Base-by-base conservation (phyloP, 2,113 vertebrate genomes). In the Nibea coibor region DNA sequence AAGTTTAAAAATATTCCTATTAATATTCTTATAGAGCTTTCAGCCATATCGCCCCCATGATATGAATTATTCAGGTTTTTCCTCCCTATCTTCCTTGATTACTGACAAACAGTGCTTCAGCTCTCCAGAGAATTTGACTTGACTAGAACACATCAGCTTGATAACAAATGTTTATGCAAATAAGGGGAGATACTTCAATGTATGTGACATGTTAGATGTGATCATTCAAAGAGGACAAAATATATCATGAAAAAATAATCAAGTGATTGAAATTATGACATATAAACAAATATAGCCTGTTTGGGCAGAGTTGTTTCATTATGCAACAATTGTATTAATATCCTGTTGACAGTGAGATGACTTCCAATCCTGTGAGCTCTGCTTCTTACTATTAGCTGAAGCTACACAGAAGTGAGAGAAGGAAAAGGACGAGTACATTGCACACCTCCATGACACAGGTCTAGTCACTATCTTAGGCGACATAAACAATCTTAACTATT, bases 341-440 rank as follows among this genome's bases (percentile, higher is more conserved):
- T 77, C 72, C 75, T 71, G 75, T 59, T 71, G 53, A 75, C 58
- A 51, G 19, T 2, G 54, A 64, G 14, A 75, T 74, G 53, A 84
- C 54, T 89, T 64, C 82, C 48, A 42, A 4, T 22, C 43, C 24
- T 39, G 28, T 54, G 63, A 69, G 15, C 42, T 12, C 39, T 68
- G 10, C 19, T 66, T n/a, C 19, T 22, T 2, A 54, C 5, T 17
- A n/a, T 16, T 6, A 64, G 16, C 3, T 22, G n/a, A 75, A 50
- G 65, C 1, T 9, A 62, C 63, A 57, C 0, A 0, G 0, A 47
- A 53, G 43, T 1, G 3, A 57, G 17, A 63, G n/a, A 59, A 5
- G 3, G 1, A n/a, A 45, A 2, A 12, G 22, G 19, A 15, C 10
- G 3, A 7, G 4, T 4, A 56, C 2, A 22, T 51, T 16, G 39